Evolutionary conservation across 2,888 invertebrate species (phyloP).

Genomic region (Argynnis bischoffii): DNA sequence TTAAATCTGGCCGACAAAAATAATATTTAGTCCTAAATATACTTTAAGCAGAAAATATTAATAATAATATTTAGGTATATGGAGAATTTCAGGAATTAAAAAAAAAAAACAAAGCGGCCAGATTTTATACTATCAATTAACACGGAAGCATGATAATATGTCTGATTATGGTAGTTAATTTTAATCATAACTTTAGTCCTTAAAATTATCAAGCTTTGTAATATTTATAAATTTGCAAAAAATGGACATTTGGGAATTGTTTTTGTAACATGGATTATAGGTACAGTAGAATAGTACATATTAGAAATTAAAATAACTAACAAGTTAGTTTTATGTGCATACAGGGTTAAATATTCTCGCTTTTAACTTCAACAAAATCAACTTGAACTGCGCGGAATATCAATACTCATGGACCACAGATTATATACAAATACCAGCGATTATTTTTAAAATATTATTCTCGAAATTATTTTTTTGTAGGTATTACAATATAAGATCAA

Average conservation of each 20-base stretch:
- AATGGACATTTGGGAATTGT: constrained; percentile 3
- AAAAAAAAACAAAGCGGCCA: not conserved
- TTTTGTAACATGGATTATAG: constrained; percentile 16
- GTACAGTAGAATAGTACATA: constrained; percentile 14
- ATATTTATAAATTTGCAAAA: not conserved
- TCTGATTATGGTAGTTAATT: constrained; percentile 3
- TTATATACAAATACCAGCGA: too few relatives aligned
- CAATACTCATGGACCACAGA: too few relatives aligned
- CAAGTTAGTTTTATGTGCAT: too few relatives aligned
- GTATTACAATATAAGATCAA: too few relatives aligned
- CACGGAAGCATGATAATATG: constrained; percentile 25
- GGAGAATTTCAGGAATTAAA: not conserved
- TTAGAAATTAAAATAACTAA: too few relatives aligned
- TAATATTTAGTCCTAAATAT: not conserved
- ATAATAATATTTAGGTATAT: too few relatives aligned
- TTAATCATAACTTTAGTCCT: constrained; percentile 18
- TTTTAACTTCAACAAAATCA: too few relatives aligned
- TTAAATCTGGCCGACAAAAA: constrained; percentile 25
- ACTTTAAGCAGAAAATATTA: not conserved
- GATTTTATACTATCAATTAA: not conserved
- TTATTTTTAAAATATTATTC: too few relatives aligned
- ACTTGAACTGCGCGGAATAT: too few relatives aligned
- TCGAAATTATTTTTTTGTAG: too few relatives aligned
- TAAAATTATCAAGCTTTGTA: constrained; percentile 16
- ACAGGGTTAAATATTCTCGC: too few relatives aligned